A percentile compares a stretch with the other conserved stretches of the same genome.
phyloP scores from a whole-genome alignment of 2,113 vertebrate genomes.

The Scomber scombrus region DNA sequence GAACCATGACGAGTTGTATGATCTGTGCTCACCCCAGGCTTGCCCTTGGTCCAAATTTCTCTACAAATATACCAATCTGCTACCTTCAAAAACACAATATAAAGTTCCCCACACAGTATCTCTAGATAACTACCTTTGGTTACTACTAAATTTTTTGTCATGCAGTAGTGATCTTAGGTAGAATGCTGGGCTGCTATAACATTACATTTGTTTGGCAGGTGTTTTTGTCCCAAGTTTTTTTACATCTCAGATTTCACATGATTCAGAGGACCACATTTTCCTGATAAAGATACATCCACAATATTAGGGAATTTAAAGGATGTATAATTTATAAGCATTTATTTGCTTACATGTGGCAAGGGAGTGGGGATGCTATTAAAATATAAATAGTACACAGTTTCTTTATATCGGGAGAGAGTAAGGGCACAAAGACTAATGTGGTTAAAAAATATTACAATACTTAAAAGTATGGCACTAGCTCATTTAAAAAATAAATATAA shows the following conservation, averaged over 20 bases:
- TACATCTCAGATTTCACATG: neutral
- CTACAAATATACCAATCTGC: conserved; percentile 1
- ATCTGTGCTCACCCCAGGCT: conserved; percentile 44
- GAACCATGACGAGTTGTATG: conserved; percentile 64
- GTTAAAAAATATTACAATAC: too few relatives aligned
- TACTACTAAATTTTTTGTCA: conserved; percentile 20
- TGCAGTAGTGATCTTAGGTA: conserved; percentile 27
- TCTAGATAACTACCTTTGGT: conserved; percentile 29
- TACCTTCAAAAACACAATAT: neutral
- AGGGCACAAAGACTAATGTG: too few relatives aligned
- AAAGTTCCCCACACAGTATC: neutral
- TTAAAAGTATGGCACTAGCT: too few relatives aligned
- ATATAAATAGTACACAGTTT: too few relatives aligned
- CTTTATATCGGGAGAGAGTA: too few relatives aligned
- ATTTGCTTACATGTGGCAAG: neutral
- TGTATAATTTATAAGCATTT: neutral
- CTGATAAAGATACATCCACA: neutral
- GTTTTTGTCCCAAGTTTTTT: neutral
- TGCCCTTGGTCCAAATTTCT: neutral
- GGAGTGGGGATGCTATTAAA: too few relatives aligned
- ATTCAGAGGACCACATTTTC: neutral
- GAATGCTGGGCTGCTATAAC: neutral
- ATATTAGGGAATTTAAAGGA: neutral
- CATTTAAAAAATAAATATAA: too few relatives aligned
- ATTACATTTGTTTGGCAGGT: conserved; percentile 8